Base-by-base conservation (phyloP, 2,888 invertebrate genomes). In the Euproctis similis region DNA sequence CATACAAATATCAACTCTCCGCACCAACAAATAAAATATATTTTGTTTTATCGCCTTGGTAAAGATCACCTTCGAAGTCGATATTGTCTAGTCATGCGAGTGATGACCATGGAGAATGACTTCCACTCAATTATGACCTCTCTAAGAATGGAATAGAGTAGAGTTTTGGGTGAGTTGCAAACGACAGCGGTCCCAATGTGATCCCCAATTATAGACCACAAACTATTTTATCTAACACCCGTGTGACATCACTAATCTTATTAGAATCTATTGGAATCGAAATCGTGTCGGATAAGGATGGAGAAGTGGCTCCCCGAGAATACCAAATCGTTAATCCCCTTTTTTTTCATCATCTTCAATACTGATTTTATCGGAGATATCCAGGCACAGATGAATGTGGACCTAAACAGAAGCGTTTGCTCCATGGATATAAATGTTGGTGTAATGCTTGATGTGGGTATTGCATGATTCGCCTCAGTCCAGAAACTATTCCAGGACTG, bases 201-300 rank as follows among this genome's bases (percentile, higher is more conserved):
- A 63, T 70, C 75, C 75, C 70, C 81, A 81, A 80, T 81, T 82
- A 82, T 81, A 77, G 80, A 63, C 81, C 81, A 78, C 80, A 80
- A 81, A 81, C 80, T 81, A 80, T 81, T 82, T 81, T 80, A 80
- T 80, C 80, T 78, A 74, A 77, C 78, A 62, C 77, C 77, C 74
- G 72, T 74, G 77, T 71, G 82, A 82, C 84, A 76, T 67, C 73
- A 59, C 62, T 84, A 82, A 82, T 84, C 82, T 80, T 70, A 72
- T 84, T 81, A 77, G 72, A 71, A 82, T 82, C 76, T 81, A 84
- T 82, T 71, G 82, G 74, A 70, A 80, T 76, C 74, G 76, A 70
- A 71, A 67, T 62, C 61, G 59, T 45, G 52, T 59, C 47, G 45
- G 45, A 54, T 56, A 52, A 51, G 54, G 51, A 57, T 42, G 59